These are phyloP conservation scores for Baronia brevicornis DNA, from an alignment of 2,888 invertebrate genomes.

Conservation along the genomic window DNA sequence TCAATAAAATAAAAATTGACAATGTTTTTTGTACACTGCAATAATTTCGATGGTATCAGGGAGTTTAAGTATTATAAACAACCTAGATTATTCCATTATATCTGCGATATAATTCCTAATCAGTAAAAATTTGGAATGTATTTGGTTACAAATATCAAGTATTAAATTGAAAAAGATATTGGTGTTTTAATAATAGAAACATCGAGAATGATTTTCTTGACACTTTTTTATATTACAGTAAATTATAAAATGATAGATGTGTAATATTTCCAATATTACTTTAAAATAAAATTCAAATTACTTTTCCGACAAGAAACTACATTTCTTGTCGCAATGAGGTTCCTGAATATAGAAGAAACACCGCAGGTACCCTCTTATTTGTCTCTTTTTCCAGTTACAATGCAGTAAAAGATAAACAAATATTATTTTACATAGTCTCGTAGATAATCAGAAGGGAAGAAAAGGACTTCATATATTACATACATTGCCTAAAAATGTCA, in stretches of 20 bases:
- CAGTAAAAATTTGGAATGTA: constrained; percentile 52
- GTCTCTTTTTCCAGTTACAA: no score
- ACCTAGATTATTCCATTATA: constrained; percentile 17
- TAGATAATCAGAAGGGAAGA: not conserved
- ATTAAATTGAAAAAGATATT: constrained; percentile 16
- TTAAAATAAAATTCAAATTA: not conserved
- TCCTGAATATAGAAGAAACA: no score
- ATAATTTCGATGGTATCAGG: constrained; percentile 19
- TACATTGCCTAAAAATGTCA: not conserved
- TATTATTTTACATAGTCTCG: not conserved
- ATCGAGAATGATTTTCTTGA: not conserved
- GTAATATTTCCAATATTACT: not conserved
- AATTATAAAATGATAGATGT: not conserved
- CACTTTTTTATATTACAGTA: not conserved
- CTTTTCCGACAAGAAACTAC: no score
- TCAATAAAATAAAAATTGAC: constrained; percentile 12
- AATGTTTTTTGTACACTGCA: constrained; percentile 24
- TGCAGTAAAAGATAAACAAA: no score
- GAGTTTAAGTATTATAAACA: constrained; percentile 16
- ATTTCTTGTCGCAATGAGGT: no score
- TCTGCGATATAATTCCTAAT: constrained; percentile 18
- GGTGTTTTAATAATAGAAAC: not conserved
- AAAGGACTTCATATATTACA: not conserved
- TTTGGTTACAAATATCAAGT: constrained; percentile 21
- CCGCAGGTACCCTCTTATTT: no score